phyloP scores from a whole-genome alignment of 1,140 invertebrate genomes.

The Zophobas atratus region DNA sequence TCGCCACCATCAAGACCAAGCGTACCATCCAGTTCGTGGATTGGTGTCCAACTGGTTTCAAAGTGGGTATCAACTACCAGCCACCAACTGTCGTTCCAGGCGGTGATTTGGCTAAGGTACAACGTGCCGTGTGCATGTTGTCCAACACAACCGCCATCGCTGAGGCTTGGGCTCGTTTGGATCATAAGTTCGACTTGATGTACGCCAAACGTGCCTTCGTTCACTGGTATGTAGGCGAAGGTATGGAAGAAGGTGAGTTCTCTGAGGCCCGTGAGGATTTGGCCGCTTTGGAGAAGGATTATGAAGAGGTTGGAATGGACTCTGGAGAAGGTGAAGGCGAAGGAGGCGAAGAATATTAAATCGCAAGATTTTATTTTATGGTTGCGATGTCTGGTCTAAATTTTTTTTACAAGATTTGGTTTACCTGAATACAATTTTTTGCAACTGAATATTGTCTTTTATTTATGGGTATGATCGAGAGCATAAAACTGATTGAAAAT shows the following conservation, averaged over 20 bases:
- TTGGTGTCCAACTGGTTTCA: slow-evolving; percentile 81
- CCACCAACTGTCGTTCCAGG: slow-evolving; percentile 81
- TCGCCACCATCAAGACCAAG: slow-evolving; percentile 87
- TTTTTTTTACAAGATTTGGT: too few relatives aligned
- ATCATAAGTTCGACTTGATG: slow-evolving; percentile 89
- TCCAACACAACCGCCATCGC: slow-evolving; percentile 79
- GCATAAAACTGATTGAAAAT: too few relatives aligned
- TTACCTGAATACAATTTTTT: too few relatives aligned
- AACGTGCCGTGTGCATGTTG: slow-evolving; percentile 79
- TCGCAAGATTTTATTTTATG: too few relatives aligned
- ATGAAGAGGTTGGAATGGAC: slow-evolving; percentile 73
- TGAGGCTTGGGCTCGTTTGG: slow-evolving; percentile 79
- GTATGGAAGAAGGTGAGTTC: slow-evolving; percentile 88
- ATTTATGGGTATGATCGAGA: too few relatives aligned
- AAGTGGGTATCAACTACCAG: slow-evolving; percentile 82
- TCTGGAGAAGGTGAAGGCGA: slow-evolving; percentile 63
- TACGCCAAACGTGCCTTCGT: slow-evolving; percentile 84
- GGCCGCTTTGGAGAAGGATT: slow-evolving; percentile 85
- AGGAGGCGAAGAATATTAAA: slow-evolving; percentile 65
- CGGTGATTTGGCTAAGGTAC: slow-evolving; percentile 79
- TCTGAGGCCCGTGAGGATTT: slow-evolving; percentile 89
- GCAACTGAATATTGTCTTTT: too few relatives aligned
- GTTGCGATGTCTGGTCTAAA: too few relatives aligned
- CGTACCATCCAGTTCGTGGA: slow-evolving; percentile 79
- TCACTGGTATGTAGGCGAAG: slow-evolving; percentile 85